Conservation (phyloP, 2,888 invertebrate genomes). For the Ceriagrion tenellum region DNA sequence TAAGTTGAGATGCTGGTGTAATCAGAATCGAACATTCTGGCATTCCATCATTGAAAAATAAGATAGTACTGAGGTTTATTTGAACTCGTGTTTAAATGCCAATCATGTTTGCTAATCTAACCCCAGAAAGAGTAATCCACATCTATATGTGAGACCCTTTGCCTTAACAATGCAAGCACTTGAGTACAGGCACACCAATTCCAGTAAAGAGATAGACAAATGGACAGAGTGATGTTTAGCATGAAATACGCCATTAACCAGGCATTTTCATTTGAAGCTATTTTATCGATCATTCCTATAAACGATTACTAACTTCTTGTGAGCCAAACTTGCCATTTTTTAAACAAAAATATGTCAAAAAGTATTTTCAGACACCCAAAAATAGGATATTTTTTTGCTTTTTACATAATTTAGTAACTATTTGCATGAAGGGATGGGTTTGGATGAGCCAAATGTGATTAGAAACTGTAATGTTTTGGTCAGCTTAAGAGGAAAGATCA, state of each 20-base stretch:
- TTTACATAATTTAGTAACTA: constrained; percentile 62
- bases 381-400: constrained; percentile 57
- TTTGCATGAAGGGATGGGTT: constrained; percentile 61
- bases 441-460: neutral
- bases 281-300: neutral
- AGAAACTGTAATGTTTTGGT: neutral
- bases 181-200: constrained; percentile 66
- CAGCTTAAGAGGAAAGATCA: neutral
- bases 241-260: constrained; percentile 35
- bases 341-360: constrained; percentile 62
- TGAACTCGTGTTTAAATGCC: constrained; percentile 18
- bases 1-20: neutral
- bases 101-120: neutral
- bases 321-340: constrained; percentile 66
- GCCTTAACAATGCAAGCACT: constrained; percentile 45
- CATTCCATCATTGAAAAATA: neutral
- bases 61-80: constrained; percentile 10
- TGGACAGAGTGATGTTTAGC: constrained; percentile 33
- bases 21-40: neutral
- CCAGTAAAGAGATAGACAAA: constrained; percentile 59
- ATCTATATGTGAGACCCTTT: constrained; percentile 29
- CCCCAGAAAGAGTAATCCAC: constrained; percentile 13
- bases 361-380: constrained; percentile 64
- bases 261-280: constrained; percentile 26
- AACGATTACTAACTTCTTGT: constrained; percentile 42